Evolutionary conservation across 1,140 invertebrate species (phyloP).

Genomic region (Drosophila nigrodunni): DNA sequence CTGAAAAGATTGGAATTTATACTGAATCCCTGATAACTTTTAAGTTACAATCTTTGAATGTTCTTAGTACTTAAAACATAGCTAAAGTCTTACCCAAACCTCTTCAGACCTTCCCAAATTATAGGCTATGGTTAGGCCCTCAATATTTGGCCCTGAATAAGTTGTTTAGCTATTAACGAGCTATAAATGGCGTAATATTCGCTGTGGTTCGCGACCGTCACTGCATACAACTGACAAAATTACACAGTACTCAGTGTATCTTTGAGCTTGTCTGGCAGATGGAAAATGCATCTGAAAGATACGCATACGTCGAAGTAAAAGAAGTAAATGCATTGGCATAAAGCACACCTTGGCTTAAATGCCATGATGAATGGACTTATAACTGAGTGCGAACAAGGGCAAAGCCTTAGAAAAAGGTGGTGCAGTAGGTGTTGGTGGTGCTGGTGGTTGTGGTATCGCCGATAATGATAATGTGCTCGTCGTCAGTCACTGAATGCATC

Average conservation of each 20-base stretch:
- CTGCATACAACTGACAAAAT: slow-evolving; percentile 30
- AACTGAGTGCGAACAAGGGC: slow-evolving; percentile 69
- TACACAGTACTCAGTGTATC: slow-evolving; percentile 28
- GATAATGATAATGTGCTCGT: slow-evolving; percentile 81
- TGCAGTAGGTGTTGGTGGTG: slow-evolving; percentile 18
- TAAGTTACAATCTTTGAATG: neutral
- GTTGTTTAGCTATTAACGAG: slow-evolving; percentile 79
- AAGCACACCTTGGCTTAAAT: slow-evolving; percentile 32
- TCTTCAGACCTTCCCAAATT: slow-evolving; percentile 16
- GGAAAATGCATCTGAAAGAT: slow-evolving; percentile 62
- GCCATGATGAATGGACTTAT: slow-evolving; percentile 60
- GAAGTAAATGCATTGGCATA: slow-evolving; percentile 29
- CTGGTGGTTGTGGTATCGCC: slow-evolving; percentile 34
- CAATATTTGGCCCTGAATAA: slow-evolving; percentile 48
- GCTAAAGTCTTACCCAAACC: slow-evolving; percentile 1
- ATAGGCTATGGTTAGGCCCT: neutral
- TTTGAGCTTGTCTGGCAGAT: slow-evolving; percentile 45
- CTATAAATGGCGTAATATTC: slow-evolving; percentile 59
- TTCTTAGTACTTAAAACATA: neutral
- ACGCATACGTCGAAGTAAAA: slow-evolving; percentile 24
- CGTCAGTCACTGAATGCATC: slow-evolving; percentile 60
- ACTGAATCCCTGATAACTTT: too few relatives aligned
- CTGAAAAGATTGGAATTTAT: neutral
- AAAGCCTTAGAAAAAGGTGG: slow-evolving; percentile 24
- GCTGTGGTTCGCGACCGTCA: slow-evolving; percentile 20